Evolutionary conservation across 2,888 invertebrate genomes (phyloP).

Genomic region (Meta bourneti): DNA sequence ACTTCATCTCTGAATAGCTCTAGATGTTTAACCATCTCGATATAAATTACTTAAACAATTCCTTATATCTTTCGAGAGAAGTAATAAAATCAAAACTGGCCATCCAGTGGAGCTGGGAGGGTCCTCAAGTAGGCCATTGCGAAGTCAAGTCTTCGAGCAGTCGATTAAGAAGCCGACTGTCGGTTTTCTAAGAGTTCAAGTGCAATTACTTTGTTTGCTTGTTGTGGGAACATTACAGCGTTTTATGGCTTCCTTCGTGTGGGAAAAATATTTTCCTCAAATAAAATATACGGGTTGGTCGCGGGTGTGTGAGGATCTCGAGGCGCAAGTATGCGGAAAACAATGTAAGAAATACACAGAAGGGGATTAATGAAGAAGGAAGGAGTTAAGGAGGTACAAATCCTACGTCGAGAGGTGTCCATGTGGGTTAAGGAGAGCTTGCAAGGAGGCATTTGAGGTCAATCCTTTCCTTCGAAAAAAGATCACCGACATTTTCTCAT

Average conservation of each 20-base stretch:
- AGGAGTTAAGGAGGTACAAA: neutral
- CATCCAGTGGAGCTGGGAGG: no score
- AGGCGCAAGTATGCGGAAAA: slow-evolving; percentile 5
- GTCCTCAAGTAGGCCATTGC: no score
- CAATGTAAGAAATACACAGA: slow-evolving; percentile 10
- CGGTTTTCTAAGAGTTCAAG: neutral
- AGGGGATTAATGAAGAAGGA: neutral
- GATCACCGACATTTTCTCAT: neutral
- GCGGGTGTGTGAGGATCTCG: slow-evolving; percentile 1
- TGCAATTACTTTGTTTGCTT: neutral
- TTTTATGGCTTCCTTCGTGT: neutral
- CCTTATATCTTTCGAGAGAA: no score
- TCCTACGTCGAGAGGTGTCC: slow-evolving; percentile 15
- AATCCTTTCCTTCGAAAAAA: neutral
- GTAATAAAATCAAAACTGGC: no score
- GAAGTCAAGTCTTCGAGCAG: no score
- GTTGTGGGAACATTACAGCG: neutral
- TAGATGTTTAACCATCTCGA: no score
- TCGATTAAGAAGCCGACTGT: no score
- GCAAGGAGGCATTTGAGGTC: slow-evolving; percentile 4
- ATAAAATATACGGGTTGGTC: neutral
- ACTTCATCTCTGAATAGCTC: no score
- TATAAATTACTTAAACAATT: no score
- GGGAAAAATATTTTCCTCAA: neutral
- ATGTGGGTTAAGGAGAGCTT: neutral